Evolutionary conservation across 2,113 vertebrate genomes (phyloP).

Genomic region (Alligator mississippiensis): DNA sequence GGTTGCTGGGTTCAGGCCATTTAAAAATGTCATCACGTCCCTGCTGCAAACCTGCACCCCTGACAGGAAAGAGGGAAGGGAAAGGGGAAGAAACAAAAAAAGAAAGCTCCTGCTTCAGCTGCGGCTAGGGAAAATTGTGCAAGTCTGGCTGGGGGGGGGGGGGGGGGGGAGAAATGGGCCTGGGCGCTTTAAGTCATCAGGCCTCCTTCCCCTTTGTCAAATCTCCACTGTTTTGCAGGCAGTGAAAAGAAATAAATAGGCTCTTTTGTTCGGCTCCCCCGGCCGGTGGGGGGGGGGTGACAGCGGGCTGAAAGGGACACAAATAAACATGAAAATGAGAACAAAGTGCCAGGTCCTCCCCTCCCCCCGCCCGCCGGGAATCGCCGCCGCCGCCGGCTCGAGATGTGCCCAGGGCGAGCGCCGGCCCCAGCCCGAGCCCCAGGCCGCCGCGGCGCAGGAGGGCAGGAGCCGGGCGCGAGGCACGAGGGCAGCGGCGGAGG

Average conservation of each 20-base stretch:
- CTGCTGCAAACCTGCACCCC: neutral
- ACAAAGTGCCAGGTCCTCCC: slow-evolving; percentile 87
- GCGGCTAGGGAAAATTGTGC: neutral
- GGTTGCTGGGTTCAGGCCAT: slow-evolving; percentile 30
- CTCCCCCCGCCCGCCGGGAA: slow-evolving; percentile 65
- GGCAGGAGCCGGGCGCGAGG: too few relatives aligned
- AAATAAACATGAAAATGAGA: slow-evolving; percentile 89
- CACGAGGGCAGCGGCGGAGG: too few relatives aligned
- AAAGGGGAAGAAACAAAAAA: neutral
- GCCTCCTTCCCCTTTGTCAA: slow-evolving; percentile 88
- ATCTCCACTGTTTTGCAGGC: slow-evolving; percentile 91
- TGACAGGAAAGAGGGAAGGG: neutral
- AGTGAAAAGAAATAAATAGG: slow-evolving; percentile 88
- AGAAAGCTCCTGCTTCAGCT: neutral
- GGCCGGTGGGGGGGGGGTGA: slow-evolving; percentile 80
- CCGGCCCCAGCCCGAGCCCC: neutral
- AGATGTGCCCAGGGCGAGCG: slow-evolving; percentile 75
- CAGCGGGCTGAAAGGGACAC: slow-evolving; percentile 84
- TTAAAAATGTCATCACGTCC: neutral
- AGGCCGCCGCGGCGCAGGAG: neutral
- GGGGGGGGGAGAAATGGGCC: neutral
- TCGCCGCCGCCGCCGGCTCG: slow-evolving; percentile 80
- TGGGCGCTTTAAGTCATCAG: slow-evolving; percentile 89
- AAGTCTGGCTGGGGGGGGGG: neutral
- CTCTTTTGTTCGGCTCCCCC: slow-evolving; percentile 91